A percentile compares a stretch with the other conserved stretches of the same genome.
phyloP scores from a whole-genome alignment of 2,888 invertebrate species.

The Germaria angustata region DNA sequence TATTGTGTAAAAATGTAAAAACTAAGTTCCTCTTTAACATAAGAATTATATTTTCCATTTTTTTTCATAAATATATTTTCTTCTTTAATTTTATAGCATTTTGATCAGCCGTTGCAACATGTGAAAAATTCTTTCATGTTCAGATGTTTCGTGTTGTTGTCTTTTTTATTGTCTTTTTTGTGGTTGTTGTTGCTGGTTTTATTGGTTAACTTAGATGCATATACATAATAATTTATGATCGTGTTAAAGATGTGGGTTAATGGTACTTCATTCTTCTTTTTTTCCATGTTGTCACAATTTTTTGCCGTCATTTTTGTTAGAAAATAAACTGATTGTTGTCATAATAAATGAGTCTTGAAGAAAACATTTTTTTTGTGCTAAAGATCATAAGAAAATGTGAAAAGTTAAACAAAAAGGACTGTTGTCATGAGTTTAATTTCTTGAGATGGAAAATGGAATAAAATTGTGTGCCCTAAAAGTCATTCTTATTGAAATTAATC shows the following conservation, averaged over 20 bases:
- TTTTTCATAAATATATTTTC: too few species aligned
- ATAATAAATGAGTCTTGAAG: constrained; percentile 59
- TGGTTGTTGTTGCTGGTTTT: constrained; percentile 47
- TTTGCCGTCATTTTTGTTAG: constrained; percentile 17
- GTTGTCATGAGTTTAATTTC: too few species aligned
- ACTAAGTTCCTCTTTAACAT: too few species aligned
- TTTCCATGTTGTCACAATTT: constrained; percentile 33
- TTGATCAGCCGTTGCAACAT: constrained; percentile 9
- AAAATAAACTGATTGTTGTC: constrained; percentile 54
- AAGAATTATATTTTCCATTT: too few species aligned
- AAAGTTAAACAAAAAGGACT: background rate
- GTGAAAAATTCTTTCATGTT: background rate
- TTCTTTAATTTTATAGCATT: background rate
- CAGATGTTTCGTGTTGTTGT: constrained; percentile 12
- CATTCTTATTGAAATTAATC: too few species aligned
- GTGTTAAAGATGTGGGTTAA: constrained; percentile 80
- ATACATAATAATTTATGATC: constrained; percentile 80
- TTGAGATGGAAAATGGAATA: too few species aligned
- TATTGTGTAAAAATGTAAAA: too few species aligned
- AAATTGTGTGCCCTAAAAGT: too few species aligned
- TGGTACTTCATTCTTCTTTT: constrained; percentile 71
- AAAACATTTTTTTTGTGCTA: background rate
- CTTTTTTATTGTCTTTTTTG: constrained; percentile 27
- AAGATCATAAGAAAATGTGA: background rate
- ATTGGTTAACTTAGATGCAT: constrained; percentile 71